These are phyloP conservation scores for Drosophila bocqueti DNA, from an alignment of 1,140 invertebrate genomes.

Conservation along the genomic window DNA sequence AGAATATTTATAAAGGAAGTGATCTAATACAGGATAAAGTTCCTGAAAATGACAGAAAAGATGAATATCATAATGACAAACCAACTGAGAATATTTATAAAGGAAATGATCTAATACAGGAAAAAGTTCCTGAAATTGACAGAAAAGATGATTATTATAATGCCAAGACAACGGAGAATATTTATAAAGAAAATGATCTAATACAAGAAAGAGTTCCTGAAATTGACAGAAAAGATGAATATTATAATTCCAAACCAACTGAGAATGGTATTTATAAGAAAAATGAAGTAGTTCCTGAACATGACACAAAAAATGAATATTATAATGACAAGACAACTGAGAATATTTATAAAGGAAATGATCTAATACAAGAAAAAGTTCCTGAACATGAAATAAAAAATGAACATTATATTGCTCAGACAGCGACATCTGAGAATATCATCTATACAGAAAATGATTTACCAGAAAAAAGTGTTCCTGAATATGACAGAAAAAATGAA, in stretches of 20 bases:
- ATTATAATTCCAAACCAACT: not conserved
- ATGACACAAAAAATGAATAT: not conserved
- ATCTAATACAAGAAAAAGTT: not conserved
- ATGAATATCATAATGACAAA: too few relatives aligned
- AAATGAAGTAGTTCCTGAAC: not conserved
- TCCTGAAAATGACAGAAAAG: too few relatives aligned
- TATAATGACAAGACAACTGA: not conserved
- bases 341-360: not conserved
- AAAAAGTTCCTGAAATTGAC: not conserved
- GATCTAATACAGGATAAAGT: too few relatives aligned
- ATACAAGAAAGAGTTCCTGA: not conserved
- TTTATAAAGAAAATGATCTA: not conserved
- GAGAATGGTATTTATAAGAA: not conserved
- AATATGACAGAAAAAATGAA: not conserved
- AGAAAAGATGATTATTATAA: not conserved
- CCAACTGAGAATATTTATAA: not conserved
- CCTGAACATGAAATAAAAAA: not conserved
- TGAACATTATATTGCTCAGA: not conserved
- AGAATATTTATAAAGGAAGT: too few relatives aligned
- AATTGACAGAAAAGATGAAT: not conserved
- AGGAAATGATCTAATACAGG: not conserved
- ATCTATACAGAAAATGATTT: not conserved
- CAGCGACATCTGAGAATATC: not conserved
- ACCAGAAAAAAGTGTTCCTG: not conserved
- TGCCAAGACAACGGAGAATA: not conserved